Conservation (phyloP, 2,888 invertebrate genomes). For the Barypeithes pellucidus region DNA sequence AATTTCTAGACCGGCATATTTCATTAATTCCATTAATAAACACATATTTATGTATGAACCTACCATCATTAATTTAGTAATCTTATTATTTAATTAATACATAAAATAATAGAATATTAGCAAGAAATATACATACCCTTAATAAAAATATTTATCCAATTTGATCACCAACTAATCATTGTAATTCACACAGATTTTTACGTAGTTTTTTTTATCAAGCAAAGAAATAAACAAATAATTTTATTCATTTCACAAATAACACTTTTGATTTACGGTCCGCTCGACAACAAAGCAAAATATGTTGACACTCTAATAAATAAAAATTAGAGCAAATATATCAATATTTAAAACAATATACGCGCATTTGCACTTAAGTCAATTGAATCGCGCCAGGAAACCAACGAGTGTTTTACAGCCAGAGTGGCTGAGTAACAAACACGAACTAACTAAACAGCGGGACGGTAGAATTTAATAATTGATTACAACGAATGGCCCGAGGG, state of each 20-base stretch:
- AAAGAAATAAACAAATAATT: background rate
- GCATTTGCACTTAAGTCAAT: conserved; percentile 40
- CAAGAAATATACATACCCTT: conserved; percentile 5
- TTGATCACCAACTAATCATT: background rate
- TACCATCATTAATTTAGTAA: too few relatives aligned
- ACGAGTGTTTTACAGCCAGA: conserved; percentile 27
- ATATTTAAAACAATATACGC: conserved; percentile 27
- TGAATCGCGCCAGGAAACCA: conserved; percentile 30
- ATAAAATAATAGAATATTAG: background rate
- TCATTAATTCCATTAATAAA: too few relatives aligned
- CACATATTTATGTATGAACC: too few relatives aligned
- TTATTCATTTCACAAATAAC: conserved; percentile 6
- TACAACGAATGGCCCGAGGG: conserved; percentile 48
- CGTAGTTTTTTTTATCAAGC: background rate
- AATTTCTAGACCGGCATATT: too few relatives aligned
- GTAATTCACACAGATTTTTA: background rate
- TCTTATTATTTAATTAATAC: too few relatives aligned
- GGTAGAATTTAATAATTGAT: conserved; percentile 33
- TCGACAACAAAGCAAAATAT: background rate
- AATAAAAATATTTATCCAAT: background rate
- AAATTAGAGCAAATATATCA: conserved; percentile 25
- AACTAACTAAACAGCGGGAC: conserved; percentile 43
- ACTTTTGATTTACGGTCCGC: background rate
- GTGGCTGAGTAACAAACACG: conserved; percentile 36
- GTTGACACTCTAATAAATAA: conserved; percentile 21